A percentile compares a stretch with the other conserved stretches of the same genome.
Evolutionary conservation across 2,888 invertebrate genomes (phyloP).

Genomic region (Anaspis maculata): DNA sequence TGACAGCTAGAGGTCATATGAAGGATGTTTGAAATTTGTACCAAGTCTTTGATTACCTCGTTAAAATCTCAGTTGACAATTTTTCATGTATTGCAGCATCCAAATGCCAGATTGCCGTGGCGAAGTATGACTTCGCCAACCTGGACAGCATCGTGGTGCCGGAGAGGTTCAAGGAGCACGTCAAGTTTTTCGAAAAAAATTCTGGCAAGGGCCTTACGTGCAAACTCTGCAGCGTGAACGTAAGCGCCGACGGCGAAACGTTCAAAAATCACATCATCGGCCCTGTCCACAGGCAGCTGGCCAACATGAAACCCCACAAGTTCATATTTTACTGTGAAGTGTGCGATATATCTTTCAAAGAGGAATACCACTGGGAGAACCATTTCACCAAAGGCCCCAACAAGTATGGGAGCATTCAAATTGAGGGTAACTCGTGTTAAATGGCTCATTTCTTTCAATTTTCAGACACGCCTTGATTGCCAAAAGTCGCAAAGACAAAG

Average conservation of each 20-base stretch:
- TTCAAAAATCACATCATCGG: constrained; percentile 20
- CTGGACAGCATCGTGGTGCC: too few species aligned
- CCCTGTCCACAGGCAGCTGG: constrained; percentile 4
- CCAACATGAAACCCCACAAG: constrained; percentile 8
- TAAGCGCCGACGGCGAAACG: constrained; percentile 3
- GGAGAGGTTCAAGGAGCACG: constrained; percentile 18
- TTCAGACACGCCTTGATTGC: constrained; percentile 26
- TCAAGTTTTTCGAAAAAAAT: constrained; percentile 13
- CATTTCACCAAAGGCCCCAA: constrained; percentile 22
- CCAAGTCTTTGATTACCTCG: too few species aligned
- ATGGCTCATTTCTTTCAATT: too few species aligned
- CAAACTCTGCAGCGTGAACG: neutral
- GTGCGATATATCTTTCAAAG: constrained; percentile 21
- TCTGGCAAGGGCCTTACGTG: constrained; percentile 9
- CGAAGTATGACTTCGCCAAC: too few species aligned
- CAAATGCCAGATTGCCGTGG: too few species aligned
- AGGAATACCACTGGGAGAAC: constrained; percentile 23
- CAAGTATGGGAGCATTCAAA: constrained; percentile 10
- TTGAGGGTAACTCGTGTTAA: neutral
- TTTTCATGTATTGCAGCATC: too few species aligned
- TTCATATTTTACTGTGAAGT: constrained; percentile 32
- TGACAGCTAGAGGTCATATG: too few species aligned
- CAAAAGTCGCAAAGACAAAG: constrained; percentile 19
- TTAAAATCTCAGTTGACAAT: too few species aligned
- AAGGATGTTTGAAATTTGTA: too few species aligned